Evolutionary conservation across 2,888 invertebrate species (phyloP).

Genomic region (Lymantria dispar): DNA sequence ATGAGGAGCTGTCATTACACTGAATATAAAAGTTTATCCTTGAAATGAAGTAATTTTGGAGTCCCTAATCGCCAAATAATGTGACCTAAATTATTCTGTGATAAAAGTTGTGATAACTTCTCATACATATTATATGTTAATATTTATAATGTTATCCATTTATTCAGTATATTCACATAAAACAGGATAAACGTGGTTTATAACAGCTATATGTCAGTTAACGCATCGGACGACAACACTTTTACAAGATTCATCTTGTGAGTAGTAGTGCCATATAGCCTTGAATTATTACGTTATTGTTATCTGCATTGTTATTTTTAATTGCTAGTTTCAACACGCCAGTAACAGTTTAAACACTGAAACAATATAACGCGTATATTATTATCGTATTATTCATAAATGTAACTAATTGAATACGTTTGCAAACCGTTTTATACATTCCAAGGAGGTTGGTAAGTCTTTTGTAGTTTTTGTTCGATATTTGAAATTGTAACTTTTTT

Average conservation of each 20-base stretch:
- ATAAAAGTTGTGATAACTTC: constrained; percentile 5
- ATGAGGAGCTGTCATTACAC: constrained; percentile 22
- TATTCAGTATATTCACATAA: constrained; percentile 7
- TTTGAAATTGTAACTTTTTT: constrained; percentile 21
- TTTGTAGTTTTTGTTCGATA: constrained; percentile 19
- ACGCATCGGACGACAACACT: constrained; percentile 11
- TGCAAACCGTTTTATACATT: constrained; percentile 4
- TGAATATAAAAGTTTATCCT: background rate
- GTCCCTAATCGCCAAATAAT: background rate
- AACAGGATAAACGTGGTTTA: constrained; percentile 23
- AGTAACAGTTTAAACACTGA: constrained; percentile 37
- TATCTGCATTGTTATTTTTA: constrained; percentile 48
- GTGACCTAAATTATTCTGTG: background rate
- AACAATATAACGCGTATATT: constrained; percentile 25
- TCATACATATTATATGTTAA: constrained; percentile 9
- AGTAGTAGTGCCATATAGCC: constrained; percentile 43
- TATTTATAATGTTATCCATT: constrained; percentile 3
- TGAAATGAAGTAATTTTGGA: background rate
- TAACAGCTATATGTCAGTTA: background rate
- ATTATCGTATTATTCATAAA: constrained; percentile 7
- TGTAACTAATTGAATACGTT: constrained; percentile 6
- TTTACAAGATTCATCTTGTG: constrained; percentile 24
- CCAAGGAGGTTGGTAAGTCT: constrained; percentile 14
- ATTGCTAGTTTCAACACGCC: constrained; percentile 39
- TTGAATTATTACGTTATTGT: constrained; percentile 53